Base-by-base conservation (phyloP, 1,140 invertebrate species). In the Zaprionus gabonicus region DNA sequence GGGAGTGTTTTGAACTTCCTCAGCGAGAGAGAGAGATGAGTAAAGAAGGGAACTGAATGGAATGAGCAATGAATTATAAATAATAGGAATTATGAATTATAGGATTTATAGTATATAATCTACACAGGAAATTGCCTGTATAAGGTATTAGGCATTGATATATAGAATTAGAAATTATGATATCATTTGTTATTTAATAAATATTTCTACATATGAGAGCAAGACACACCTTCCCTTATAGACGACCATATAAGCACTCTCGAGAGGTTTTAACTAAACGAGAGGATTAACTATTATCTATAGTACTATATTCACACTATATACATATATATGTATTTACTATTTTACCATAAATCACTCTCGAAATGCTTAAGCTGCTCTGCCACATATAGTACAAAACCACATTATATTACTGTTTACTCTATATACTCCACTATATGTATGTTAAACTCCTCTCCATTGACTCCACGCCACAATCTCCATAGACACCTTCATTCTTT, bases 1-100 rank as follows among this genome's bases (percentile, higher is more conserved):
- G 67, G 71, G 66, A 56, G 72, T 70, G 57, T 51, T 41, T 41
- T 36, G 7, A 41, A 49, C 27, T 46, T 36, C 23, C 53, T 27
- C 53, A n/a, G 5, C 25, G 23, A 51, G 17, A 17, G 20, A 49
- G n/a, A 23, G 3, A 51, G 20, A 25, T 9, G 46, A 51, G 31
- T 3, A 10, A 12, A 51, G 20, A n/a, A 46, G 20, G 46, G 12
- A 25, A 51, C 5, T 4, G 9, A 51, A 13, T 41, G 15, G 1
- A 51, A 20, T 23, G 1, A 23, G 46, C 20, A 5, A 25, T 23
- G 4, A 49, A 12, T 13, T 41, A n/a, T n/a, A 41, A 13, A 13
- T 13, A 9, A 17, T 46, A 46, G 23, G 10, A 49, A 20, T 13
- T 41, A n/a, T n/a, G 15, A 13, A 13, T 13, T 17, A 17, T 46